Evolutionary conservation across 1,140 invertebrate genomes (phyloP).

Genomic region (Ladona fulva): DNA sequence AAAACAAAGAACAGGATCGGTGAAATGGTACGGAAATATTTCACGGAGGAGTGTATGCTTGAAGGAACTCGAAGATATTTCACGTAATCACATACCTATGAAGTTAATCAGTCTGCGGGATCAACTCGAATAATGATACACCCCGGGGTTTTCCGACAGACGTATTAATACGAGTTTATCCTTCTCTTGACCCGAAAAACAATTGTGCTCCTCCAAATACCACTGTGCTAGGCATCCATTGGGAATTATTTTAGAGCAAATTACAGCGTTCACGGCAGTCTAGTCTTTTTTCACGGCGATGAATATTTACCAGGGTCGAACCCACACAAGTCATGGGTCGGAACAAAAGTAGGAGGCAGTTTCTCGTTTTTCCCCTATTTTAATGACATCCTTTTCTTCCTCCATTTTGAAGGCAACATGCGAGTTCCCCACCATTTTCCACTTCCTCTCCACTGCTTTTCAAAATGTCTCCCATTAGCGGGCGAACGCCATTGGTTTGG

Average conservation of each 20-base stretch:
- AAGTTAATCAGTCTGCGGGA: background rate
- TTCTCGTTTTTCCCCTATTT: background rate
- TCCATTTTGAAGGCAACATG: too few species aligned
- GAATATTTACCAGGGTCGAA: conserved; percentile 5
- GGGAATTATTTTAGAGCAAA: background rate
- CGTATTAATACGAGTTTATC: background rate
- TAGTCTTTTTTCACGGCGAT: background rate
- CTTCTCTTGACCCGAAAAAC: background rate
- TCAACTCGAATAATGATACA: background rate
- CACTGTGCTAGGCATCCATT: background rate
- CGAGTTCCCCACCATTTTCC: too few species aligned
- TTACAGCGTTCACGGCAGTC: background rate
- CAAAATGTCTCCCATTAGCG: too few species aligned
- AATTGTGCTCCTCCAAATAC: background rate
- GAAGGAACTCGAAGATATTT: background rate
- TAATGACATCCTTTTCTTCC: background rate
- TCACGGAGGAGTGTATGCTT: background rate
- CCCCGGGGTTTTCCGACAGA: background rate
- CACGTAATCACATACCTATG: background rate
- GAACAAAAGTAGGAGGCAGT: background rate
- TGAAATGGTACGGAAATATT: background rate
- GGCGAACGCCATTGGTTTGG: too few species aligned
- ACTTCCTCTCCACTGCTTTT: too few species aligned
- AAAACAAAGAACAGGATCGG: background rate
- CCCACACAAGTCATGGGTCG: background rate